Conservation (phyloP, 2,797 vertebrate species). For the Nannoperca obscura region DNA sequence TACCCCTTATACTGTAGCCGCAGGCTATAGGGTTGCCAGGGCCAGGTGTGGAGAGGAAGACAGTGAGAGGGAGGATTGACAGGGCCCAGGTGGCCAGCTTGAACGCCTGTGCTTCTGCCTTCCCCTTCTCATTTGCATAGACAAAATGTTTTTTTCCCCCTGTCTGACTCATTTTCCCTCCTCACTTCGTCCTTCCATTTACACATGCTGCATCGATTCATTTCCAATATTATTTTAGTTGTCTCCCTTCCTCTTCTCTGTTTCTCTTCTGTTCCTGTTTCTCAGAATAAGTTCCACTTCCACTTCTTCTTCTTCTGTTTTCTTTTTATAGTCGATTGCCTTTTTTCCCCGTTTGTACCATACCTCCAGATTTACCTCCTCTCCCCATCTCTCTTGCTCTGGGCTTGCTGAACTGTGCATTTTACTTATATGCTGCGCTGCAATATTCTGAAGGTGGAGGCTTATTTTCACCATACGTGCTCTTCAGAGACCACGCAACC, state of each 20-base stretch:
- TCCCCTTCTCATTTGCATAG: constrained; percentile 71
- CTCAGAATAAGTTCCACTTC: constrained; percentile 49
- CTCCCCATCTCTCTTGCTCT: constrained; percentile 55
- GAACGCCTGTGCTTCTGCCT: constrained; percentile 53
- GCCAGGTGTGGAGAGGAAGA: constrained; percentile 69
- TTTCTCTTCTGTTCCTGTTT: constrained; percentile 27
- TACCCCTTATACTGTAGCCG: constrained; percentile 46
- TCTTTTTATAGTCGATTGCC: constrained; percentile 52
- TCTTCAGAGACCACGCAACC: constrained; percentile 59
- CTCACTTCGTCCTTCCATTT: constrained; percentile 49
- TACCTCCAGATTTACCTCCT: constrained; percentile 56
- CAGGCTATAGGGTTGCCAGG: constrained; percentile 53
- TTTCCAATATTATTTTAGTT: constrained; percentile 56
- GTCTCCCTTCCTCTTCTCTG: constrained; percentile 11
- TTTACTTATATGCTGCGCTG: constrained; percentile 71
- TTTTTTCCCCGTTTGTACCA: not conserved
- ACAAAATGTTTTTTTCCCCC: constrained; percentile 64
- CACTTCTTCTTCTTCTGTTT: constrained; percentile 34
- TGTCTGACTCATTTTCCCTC: constrained; percentile 50
- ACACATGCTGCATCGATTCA: constrained; percentile 42
- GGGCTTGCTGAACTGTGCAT: constrained; percentile 77
- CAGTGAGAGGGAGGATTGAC: constrained; percentile 54
- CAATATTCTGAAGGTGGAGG: constrained; percentile 68
- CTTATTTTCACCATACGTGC: constrained; percentile 67
- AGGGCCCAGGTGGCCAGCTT: constrained; percentile 74